These are phyloP conservation scores for Agraylea sexmaculata DNA, from an alignment of 1,140 invertebrate genomes.

Conservation along the genomic window DNA sequence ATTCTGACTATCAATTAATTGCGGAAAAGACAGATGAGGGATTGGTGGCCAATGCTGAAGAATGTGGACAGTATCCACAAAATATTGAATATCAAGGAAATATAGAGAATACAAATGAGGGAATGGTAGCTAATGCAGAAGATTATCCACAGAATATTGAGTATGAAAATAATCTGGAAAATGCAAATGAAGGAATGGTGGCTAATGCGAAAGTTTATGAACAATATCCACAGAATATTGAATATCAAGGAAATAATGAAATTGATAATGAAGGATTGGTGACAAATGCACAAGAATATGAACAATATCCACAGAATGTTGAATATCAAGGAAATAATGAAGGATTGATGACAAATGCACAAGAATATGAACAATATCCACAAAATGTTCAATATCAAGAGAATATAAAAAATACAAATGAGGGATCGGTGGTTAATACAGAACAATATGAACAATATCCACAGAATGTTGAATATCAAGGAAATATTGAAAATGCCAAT, in stretches of 20 bases:
- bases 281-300: slow-evolving; percentile 7
- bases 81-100: slow-evolving; percentile 1
- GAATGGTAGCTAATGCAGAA: neutral
- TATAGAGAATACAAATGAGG: neutral
- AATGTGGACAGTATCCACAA: neutral
- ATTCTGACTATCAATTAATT: neutral
- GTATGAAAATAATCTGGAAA: neutral
- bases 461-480: neutral
- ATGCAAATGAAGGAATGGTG: neutral
- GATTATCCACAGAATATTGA: slow-evolving; percentile 3
- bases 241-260: neutral
- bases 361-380: slow-evolving; percentile 2
- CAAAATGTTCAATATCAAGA: slow-evolving; percentile 3
- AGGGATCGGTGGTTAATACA: slow-evolving; percentile 3
- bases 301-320: slow-evolving; percentile 1
- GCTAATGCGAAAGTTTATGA: too few relatives aligned
- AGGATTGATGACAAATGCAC: neutral
- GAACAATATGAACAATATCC: slow-evolving; percentile 4
- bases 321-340: slow-evolving; percentile 1
- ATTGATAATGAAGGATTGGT: neutral
- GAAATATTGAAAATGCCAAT: neutral
- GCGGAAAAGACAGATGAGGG: neutral
- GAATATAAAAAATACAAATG: too few relatives aligned
- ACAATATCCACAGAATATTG: neutral
- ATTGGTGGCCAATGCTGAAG: neutral